Evolutionary conservation across 2,888 invertebrate species (phyloP).

Genomic region (Tenthredo mesomela): DNA sequence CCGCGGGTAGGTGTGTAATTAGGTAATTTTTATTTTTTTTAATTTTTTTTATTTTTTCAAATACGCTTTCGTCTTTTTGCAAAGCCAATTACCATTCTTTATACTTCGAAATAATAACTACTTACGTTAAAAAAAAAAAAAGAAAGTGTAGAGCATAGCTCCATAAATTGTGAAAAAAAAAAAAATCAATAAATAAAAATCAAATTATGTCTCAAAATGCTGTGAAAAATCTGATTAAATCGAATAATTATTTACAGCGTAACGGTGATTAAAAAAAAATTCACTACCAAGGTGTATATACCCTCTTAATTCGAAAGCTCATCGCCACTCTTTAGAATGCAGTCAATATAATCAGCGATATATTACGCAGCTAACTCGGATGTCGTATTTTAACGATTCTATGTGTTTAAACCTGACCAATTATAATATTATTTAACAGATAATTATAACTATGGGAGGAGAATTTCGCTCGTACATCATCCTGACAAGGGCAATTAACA

Average conservation of each 20-base stretch:
- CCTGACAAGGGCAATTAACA: constrained; percentile 44
- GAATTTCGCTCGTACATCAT: constrained; percentile 46
- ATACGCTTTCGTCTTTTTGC: not conserved
- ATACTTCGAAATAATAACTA: not conserved
- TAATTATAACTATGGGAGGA: constrained; percentile 45
- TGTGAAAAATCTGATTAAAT: not conserved
- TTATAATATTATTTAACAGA: constrained; percentile 51
- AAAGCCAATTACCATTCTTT: not conserved
- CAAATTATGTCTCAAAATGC: too few relatives aligned
- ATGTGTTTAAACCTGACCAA: constrained; percentile 37
- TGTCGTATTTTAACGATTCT: constrained; percentile 38
- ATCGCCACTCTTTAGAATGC: not conserved
- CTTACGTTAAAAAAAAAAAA: too few relatives aligned
- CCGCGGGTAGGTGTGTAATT: not conserved
- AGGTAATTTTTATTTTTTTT: not conserved
- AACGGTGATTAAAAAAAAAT: not conserved
- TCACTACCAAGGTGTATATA: not conserved
- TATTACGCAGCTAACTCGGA: not conserved
- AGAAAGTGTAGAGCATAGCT: too few relatives aligned
- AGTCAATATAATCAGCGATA: constrained; percentile 30
- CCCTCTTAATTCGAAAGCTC: not conserved
- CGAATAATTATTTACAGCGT: not conserved
- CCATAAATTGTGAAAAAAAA: not conserved
- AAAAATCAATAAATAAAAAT: too few relatives aligned
- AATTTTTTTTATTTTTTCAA: not conserved